Conservation (phyloP, 2,113 vertebrate species). For the Lycocorax pyrrhopterus region DNA sequence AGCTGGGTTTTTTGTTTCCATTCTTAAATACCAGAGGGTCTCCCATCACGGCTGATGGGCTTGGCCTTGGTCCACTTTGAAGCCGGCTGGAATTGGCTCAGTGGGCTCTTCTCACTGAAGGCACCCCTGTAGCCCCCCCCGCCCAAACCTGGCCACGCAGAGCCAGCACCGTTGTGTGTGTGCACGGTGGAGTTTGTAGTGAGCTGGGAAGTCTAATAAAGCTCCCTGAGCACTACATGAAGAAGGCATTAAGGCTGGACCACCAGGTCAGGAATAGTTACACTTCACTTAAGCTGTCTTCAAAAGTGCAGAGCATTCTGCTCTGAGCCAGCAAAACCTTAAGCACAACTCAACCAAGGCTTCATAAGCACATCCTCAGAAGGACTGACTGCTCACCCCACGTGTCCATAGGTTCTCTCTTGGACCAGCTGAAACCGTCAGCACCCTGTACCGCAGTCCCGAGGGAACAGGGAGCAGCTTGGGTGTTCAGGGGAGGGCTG, state of each 20-base stretch:
- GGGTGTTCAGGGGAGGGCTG: slow-evolving; percentile 61
- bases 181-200: background rate
- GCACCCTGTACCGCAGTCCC: background rate
- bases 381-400: background rate
- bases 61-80: background rate
- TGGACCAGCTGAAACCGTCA: background rate
- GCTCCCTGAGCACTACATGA: background rate
- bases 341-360: background rate
- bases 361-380: background rate
- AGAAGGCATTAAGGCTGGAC: slow-evolving; percentile 34
- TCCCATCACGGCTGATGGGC: fast-evolving
- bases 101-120: background rate
- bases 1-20: background rate
- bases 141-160: background rate
- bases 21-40: background rate
- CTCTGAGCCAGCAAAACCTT: background rate
- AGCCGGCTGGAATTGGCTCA: background rate
- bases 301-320: background rate
- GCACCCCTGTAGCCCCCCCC: background rate
- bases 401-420: fast-evolving
- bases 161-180: background rate
- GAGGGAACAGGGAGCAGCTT: slow-evolving; percentile 8
- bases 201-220: background rate
- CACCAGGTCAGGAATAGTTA: background rate
- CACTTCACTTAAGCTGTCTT: background rate